These are phyloP conservation scores for Gobio occitaniae DNA, from an alignment of 2,797 vertebrate genomes.

Conservation along the genomic window DNA sequence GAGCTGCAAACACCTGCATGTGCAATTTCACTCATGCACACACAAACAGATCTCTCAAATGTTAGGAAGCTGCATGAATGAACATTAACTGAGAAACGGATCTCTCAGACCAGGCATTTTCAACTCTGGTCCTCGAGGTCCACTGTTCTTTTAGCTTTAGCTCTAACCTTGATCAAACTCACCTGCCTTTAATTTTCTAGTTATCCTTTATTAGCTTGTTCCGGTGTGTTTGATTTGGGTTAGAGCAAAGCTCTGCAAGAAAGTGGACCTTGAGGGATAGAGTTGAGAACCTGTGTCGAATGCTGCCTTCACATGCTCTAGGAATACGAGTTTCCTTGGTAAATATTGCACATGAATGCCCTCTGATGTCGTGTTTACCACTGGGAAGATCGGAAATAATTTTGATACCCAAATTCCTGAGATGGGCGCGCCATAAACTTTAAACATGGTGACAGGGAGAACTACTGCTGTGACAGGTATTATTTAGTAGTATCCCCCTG, in stretches of 20 bases:
- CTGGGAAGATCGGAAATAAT: too few relatives aligned
- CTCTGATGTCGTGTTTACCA: too few relatives aligned
- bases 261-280: neutral
- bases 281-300: too few relatives aligned
- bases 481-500: too few relatives aligned
- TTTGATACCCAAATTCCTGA: too few relatives aligned
- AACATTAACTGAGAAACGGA: neutral
- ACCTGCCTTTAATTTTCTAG: neutral
- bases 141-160: neutral
- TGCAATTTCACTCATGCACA: slow-evolving; percentile 1
- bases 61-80: neutral
- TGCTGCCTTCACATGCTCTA: too few relatives aligned
- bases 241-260: neutral
- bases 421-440: too few relatives aligned
- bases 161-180: neutral
- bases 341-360: too few relatives aligned
- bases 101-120: neutral
- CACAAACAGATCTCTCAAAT: neutral
- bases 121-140: neutral
- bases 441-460: too few relatives aligned
- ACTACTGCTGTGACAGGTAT: too few relatives aligned
- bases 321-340: too few relatives aligned
- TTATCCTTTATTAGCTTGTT: neutral
- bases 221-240: neutral
- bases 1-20: neutral